Conservation (phyloP, 1,140 invertebrate genomes). For the Drosophila ogumai region DNA sequence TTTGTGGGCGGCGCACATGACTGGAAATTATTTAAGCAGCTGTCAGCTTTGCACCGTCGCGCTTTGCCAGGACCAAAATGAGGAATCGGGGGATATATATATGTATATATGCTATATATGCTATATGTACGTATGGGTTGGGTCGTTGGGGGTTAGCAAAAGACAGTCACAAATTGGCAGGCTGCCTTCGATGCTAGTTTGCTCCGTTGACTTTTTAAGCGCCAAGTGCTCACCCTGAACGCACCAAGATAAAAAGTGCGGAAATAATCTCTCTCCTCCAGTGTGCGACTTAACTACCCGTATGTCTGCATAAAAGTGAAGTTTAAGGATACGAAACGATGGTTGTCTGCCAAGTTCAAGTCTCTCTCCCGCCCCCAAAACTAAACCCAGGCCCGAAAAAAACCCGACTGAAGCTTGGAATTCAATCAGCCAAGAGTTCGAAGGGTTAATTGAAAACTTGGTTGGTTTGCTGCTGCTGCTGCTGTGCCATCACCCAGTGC, state of each 20-base stretch:
- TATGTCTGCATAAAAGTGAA: constrained; percentile 56
- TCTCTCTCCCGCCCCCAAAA: neutral
- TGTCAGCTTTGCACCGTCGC: constrained; percentile 66
- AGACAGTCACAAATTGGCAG: constrained; percentile 63
- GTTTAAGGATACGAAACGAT: constrained; percentile 39
- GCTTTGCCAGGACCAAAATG: constrained; percentile 52
- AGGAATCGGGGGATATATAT: constrained; percentile 36
- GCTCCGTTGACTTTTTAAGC: constrained; percentile 63
- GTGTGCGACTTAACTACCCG: constrained; percentile 49
- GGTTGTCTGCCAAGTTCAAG: constrained; percentile 45
- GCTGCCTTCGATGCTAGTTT: constrained; percentile 53
- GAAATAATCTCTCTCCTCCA: constrained; percentile 50
- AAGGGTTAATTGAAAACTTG: constrained; percentile 51
- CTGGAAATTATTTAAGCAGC: constrained; percentile 68
- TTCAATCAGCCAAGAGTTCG: constrained; percentile 55
- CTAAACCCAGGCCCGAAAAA: constrained; percentile 16
- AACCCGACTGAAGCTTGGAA: constrained; percentile 13
- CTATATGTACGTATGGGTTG: neutral
- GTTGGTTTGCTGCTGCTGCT: neutral
- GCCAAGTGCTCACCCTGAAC: constrained; percentile 60
- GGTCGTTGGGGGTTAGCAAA: constrained; percentile 42
- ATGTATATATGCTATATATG: constrained; percentile 4
- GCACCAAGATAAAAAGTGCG: constrained; percentile 55
- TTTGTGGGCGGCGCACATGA: constrained; percentile 66
- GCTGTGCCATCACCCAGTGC: constrained; percentile 10